Evolutionary conservation across 1,140 invertebrate species (phyloP).

Genomic region (Xylocopa sonorina): DNA sequence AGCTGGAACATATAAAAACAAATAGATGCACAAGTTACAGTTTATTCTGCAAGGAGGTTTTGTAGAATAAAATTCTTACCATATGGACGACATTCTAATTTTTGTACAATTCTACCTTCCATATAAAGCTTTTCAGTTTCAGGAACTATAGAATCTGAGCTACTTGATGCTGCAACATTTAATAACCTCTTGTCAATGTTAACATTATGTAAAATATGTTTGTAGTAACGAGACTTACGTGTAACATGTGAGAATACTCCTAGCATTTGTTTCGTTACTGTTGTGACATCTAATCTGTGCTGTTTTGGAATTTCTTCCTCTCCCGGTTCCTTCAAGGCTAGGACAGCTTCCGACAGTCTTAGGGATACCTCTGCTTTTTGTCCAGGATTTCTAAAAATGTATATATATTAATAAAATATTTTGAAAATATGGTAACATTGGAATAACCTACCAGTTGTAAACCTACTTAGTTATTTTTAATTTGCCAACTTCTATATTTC

Average conservation of each 20-base stretch:
- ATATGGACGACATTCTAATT: slow-evolving; percentile 95
- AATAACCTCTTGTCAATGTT: slow-evolving; percentile 30
- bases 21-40: not conserved
- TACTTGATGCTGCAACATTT: slow-evolving; percentile 82
- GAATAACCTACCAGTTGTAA: not conserved
- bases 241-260: slow-evolving; percentile 93
- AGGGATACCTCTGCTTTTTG: slow-evolving; percentile 89
- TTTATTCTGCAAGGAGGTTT: not conserved
- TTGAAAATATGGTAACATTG: not conserved
- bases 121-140: slow-evolving; percentile 93
- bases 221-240: slow-evolving; percentile 82
- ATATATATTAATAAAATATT: slow-evolving; percentile 26
- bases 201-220: not conserved
- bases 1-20: slow-evolving; percentile 74
- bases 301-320: slow-evolving; percentile 92
- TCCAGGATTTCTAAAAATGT: slow-evolving; percentile 79
- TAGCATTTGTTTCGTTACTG: slow-evolving; percentile 92
- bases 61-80: slow-evolving; percentile 76
- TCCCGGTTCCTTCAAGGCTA: slow-evolving; percentile 87
- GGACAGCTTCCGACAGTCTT: slow-evolving; percentile 86
- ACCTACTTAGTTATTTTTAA: slow-evolving; percentile 88
- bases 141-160: slow-evolving; percentile 85
- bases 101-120: slow-evolving; percentile 96
- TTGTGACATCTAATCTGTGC: slow-evolving; percentile 94
- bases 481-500: slow-evolving; percentile 90